Conservation (phyloP, 1,140 invertebrate species). For the Ceratosolen fusciceps region DNA sequence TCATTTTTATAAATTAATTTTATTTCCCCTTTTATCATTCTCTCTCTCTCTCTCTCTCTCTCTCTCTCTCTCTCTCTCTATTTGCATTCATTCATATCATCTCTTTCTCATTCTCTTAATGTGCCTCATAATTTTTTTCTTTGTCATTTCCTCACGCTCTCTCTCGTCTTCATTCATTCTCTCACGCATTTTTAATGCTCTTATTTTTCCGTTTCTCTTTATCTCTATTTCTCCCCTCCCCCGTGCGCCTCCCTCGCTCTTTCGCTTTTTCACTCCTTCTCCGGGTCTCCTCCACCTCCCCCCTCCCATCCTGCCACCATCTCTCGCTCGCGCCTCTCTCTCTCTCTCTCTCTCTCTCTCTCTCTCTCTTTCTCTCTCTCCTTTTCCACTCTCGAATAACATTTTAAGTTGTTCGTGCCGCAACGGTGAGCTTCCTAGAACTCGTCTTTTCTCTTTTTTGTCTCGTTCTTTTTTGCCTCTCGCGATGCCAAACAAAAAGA, state of each 20-base stretch:
- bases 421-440: conserved; percentile 43
- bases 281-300: neutral
- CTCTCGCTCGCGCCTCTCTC: neutral
- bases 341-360: neutral
- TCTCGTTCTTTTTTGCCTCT: conserved; percentile 24
- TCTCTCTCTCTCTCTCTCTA: conserved; percentile 22
- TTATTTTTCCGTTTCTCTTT: conserved; percentile 36
- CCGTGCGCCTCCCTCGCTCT: neutral
- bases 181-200: conserved; percentile 24
- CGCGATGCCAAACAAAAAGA: conserved; percentile 36
- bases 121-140: conserved; percentile 24
- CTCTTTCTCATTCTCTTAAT: conserved; percentile 17
- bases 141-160: conserved; percentile 12
- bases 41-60: too few relatives aligned
- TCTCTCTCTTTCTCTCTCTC: conserved; percentile 18
- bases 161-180: conserved; percentile 41
- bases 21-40: neutral
- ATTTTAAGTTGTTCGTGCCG: conserved; percentile 43
- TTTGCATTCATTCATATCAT: conserved; percentile 19
- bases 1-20: conserved; percentile 15
- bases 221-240: neutral
- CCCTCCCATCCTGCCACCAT: neutral
- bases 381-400: conserved; percentile 33
- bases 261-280: neutral
- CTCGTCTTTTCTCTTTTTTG: conserved; percentile 36